Percentiles rank a stretch among this genome's conserved stretches.
Evolutionary conservation across 2,113 vertebrate genomes (phyloP).

Genomic region (Protomyctophum bolini): DNA sequence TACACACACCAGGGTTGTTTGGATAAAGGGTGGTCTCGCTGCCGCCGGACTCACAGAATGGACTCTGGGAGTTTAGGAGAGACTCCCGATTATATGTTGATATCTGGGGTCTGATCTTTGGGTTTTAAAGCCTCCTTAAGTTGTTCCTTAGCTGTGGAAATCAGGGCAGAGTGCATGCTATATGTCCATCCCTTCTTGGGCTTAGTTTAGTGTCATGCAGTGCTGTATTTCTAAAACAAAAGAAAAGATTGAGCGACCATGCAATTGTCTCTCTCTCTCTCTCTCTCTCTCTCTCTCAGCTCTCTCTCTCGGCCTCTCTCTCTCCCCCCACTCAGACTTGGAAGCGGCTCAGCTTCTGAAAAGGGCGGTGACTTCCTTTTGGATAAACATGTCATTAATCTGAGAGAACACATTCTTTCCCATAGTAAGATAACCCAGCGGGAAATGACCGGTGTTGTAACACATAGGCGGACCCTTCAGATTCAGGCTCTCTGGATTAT

Average conservation of each 20-base stretch:
- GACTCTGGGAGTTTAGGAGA: constrained; percentile 12
- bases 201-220: constrained; percentile 17
- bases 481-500: constrained; percentile 54
- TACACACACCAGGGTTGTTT: constrained; percentile 53
- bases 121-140: constrained; percentile 26
- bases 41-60: constrained; percentile 41
- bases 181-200: constrained; percentile 12
- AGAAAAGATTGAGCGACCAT: constrained; percentile 7
- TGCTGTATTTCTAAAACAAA: constrained; percentile 26
- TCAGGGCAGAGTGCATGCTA: neutral
- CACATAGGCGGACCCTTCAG: constrained; percentile 61
- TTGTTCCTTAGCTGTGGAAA: constrained; percentile 12
- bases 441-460: constrained; percentile 73
- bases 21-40: constrained; percentile 50
- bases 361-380: constrained; percentile 94
- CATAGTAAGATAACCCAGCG: constrained; percentile 87
- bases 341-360: constrained; percentile 87
- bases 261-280: neutral
- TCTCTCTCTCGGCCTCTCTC: neutral
- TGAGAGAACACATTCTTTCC: constrained; percentile 91
- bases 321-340: constrained; percentile 71
- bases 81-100: constrained; percentile 14
- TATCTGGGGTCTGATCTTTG: no score
- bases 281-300: constrained; percentile 35
- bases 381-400: constrained; percentile 96